Conservation (phyloP, 92 coral and sea anemone genomes). For the Phenganax marumi region DNA sequence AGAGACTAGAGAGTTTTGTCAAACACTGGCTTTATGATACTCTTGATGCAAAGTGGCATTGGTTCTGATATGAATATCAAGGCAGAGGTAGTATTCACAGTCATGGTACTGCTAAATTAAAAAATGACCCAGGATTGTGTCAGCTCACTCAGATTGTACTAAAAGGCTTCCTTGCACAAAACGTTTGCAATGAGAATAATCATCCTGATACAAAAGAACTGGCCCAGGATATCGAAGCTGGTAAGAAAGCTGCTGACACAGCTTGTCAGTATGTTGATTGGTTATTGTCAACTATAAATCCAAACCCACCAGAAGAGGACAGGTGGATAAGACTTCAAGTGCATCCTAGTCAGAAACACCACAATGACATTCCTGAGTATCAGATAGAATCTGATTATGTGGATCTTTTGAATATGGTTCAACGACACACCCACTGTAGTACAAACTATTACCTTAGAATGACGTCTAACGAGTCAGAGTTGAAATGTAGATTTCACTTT, state of each 20-base stretch:
- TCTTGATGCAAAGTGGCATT: constrained; percentile 71
- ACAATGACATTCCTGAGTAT: neutral
- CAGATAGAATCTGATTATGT: too few species aligned
- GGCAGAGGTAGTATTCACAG: too few species aligned
- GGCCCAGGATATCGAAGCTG: constrained; percentile 33
- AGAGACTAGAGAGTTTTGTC: too few species aligned
- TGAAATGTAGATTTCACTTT: constrained; percentile 51
- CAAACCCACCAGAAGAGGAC: constrained; percentile 65
- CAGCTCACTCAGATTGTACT: constrained; percentile 40
- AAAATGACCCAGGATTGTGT: constrained; percentile 61
- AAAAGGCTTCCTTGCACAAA: constrained; percentile 54
- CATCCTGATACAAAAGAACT: constrained; percentile 37
- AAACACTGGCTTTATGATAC: too few species aligned
- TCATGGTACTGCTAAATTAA: too few species aligned
- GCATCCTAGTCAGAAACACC: neutral
- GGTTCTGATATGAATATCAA: constrained; percentile 50
- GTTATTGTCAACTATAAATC: too few species aligned
- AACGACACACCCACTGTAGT: too few species aligned
- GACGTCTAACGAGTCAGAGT: neutral
- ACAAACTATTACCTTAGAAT: neutral
- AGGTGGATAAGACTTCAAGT: constrained; percentile 47
- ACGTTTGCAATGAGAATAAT: constrained; percentile 29
- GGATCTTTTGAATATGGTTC: too few species aligned
- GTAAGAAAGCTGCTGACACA: too few species aligned
- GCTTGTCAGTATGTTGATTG: too few species aligned